Evolutionary conservation across 30 jellyfish, hydroid and myxozoan species (phyloP), one percentile per base, ranked within the genome.

Genomic region (Cassiopea andromeda): DNA sequence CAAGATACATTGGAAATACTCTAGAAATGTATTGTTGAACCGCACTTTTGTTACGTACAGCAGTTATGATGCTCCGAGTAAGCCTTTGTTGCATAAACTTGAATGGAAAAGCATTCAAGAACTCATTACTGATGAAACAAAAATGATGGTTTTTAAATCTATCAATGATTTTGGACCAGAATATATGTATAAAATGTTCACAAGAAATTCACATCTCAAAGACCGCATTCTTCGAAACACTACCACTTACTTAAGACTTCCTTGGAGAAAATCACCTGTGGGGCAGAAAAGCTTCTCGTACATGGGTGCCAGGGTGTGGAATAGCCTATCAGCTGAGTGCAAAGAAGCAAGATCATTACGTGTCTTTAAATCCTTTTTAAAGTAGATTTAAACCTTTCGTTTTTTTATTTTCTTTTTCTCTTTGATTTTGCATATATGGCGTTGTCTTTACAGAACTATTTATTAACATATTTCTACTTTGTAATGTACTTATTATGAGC

Each of bases 21-120:
- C 49, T 85, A 85, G 73, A 85, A 89, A 48, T 81, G 89, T 75
- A 85, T 85, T 2, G 88, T 85, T 2, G 93, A 75, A 88, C 89
- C 82, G 18, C 88, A 85, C 57, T 85, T 85, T 75, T 38, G 59
- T 82, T 2, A 82, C 83, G 50, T 46, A 82, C 69, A 82, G 86
- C 60, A 84, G 92, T 68, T 84, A 44, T 71, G 86, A 84, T 84
- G 67, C 92, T 75, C 82, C 86, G 0, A 71, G 85, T 73, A 84
- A 73, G 58, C 92, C 92, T 66, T 85, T 84, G 72, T 67, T 69
- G 17, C 77, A 46, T 2, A 19, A 73, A 78, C 92, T 84, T 64
- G 73, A 64, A 9, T 64, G 73, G 43, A 64, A 17, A 17, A 72
- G 58, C 54, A 72, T 72, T 72, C 58, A 12, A 72, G 81, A 46